Evolutionary conservation across 2,797 vertebrate genomes (phyloP), one percentile per base, ranked within the genome.

Genomic region (Staurois parvus): DNA sequence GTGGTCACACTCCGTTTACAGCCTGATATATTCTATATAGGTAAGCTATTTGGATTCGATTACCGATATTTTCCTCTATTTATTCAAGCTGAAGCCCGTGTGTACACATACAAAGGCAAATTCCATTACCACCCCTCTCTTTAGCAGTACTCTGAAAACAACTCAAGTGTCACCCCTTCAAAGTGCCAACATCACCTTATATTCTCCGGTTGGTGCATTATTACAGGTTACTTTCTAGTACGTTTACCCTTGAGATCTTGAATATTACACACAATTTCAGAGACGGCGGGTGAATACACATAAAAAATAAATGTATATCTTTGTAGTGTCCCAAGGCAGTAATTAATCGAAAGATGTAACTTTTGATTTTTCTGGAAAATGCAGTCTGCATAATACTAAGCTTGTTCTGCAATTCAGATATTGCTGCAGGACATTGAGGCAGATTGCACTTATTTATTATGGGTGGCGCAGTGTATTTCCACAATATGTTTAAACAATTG

Each of bases 391-490:
- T 72, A 72, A 19, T 37, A 48, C 69, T 70, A 64, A 69, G 67
- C 64, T 40, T 86, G 15, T 82, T 86, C 66, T 86, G 79, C 73
- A 77, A 62, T 86, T 81, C 79, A 82, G 64, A 82, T 52, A 77
- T 86, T 82, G 85, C 85, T 82, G 34, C 45, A 82, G 85, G 85
- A 77, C 74, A 86, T 82, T 32, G 48, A 76, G 66, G 45, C 84
- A 86, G 84, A 86, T 86, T 86, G 79, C 67, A 72, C 81, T 81
- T 82, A 86, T 82, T 82, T 86, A 86, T 77, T 86, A 82, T 77
- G 21, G 56, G 68, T 34, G 26, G 73, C 37, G 28, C 74, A 77
- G 76, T 72, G 73, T 81, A 64, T 62, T 86, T 59, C 37, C 66
- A 66, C 73, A 86, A 86, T 86, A 70, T 82, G 85, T 86, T 81